Evolutionary conservation across 2,797 vertebrate species (phyloP).

Genomic region (Siniperca obscura): DNA sequence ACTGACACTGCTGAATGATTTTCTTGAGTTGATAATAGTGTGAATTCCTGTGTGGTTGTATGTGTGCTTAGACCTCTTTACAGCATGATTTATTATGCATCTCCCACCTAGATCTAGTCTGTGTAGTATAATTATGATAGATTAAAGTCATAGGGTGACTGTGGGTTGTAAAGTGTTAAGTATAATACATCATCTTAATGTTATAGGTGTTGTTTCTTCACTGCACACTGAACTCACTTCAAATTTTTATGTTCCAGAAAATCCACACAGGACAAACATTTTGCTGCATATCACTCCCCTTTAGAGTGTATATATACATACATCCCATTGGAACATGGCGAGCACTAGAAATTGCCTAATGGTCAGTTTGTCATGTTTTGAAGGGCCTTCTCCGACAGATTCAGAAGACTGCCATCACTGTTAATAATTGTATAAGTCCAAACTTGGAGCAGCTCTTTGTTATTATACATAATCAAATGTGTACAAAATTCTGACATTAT

Average conservation of each 20-base stretch:
- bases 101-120: neutral
- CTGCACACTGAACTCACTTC: neutral
- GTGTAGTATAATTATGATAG: neutral
- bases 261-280: neutral
- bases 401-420: neutral
- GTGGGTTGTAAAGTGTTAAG: neutral
- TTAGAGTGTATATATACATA: neutral
- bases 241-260: neutral
- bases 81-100: conserved; percentile 11
- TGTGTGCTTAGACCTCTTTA: conserved; percentile 18
- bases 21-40: neutral
- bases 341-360: neutral
- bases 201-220: neutral
- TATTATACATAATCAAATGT: neutral
- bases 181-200: neutral
- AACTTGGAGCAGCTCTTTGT: neutral
- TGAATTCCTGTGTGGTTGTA: conserved; percentile 16
- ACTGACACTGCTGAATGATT: conserved; percentile 18
- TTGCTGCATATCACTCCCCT: neutral
- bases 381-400: neutral
- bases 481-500: neutral
- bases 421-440: neutral
- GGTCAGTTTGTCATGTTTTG: neutral
- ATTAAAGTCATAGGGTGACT: neutral
- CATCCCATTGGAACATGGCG: neutral